Evolutionary conservation across 2,888 invertebrate genomes (phyloP).

Genomic region (Perithous albicinctus): DNA sequence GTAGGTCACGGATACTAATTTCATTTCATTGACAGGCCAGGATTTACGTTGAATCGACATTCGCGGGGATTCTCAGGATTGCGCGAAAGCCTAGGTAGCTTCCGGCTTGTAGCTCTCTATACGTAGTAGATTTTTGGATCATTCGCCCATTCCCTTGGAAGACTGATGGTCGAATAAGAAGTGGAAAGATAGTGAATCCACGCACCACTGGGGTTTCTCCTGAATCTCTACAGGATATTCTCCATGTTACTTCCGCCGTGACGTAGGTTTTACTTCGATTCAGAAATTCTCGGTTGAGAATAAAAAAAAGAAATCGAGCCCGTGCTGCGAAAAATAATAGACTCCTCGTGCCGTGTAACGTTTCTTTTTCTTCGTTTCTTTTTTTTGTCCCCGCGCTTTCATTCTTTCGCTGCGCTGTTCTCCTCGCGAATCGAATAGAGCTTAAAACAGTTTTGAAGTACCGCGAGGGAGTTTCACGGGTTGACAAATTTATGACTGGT

Average conservation of each 20-base stretch:
- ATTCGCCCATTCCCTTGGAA: neutral
- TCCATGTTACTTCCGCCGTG: neutral
- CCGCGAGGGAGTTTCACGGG: slow-evolving; percentile 22
- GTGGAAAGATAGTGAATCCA: neutral
- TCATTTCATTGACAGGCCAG: slow-evolving; percentile 46
- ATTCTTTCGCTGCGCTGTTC: neutral
- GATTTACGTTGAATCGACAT: slow-evolving; percentile 34
- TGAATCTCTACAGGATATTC: neutral
- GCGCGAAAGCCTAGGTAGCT: neutral
- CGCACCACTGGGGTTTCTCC: neutral
- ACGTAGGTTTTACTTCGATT: neutral
- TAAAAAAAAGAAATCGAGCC: neutral
- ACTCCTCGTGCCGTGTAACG: neutral
- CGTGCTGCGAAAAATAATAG: slow-evolving; percentile 10
- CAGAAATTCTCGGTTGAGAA: neutral
- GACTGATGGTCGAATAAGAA: slow-evolving; percentile 29
- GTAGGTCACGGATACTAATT: slow-evolving; percentile 31
- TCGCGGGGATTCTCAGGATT: slow-evolving; percentile 16
- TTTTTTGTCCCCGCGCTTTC: neutral
- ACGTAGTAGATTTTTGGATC: slow-evolving; percentile 19
- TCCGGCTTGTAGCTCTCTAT: neutral
- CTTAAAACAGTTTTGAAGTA: slow-evolving; percentile 30
- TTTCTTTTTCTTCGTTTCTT: neutral
- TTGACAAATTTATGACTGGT: slow-evolving; percentile 58
- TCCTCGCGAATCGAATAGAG: slow-evolving; percentile 19